Base-by-base conservation (phyloP, 2,888 invertebrate genomes). In the Himalopsyche japonica region DNA sequence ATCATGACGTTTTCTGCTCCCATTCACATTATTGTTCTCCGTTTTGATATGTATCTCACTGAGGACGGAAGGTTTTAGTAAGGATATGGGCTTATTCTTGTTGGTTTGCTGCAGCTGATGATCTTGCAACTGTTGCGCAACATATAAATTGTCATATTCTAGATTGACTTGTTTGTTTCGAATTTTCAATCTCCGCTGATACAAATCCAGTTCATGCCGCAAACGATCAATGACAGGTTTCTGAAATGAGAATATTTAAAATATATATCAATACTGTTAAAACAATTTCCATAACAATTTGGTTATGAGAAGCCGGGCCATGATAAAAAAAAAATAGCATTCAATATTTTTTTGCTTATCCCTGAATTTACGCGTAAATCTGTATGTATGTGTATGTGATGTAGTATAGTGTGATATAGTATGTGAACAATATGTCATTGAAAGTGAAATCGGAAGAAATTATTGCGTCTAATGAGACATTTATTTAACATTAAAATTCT, bases 151-250 rank as follows among this genome's bases (percentile, higher is more conserved):
- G 84, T 92, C 92, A 88, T 90, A 91, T 84, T 92, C 92, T 85
- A 90, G 89, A 85, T 91, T 91, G 0, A 91, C 88, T 85, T 90
- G 91, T 86, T 91, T 92, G 88, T 92, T 92, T 84, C 90, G 90
- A 8, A 90, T 89, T 88, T 91, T 92, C 32, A 92, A 87, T 47
- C 91, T 89, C 87, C 92, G 91, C 88, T 93, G 93, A 88, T 92
- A 93, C 18, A 92, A 87, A 87, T 95, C 93, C 76, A 94, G 89
- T 88, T 94, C 94, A 88, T 92, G 92, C 78, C 94, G 90, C 87
- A 94, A 89, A 87, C 93, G 91, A 85, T 93, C 93, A 30, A 93
- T 91, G 32, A 94, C 93, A 87, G 92, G 89, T 90, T 93, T 93
- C 94, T 94, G 90, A 86, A 91, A 87, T 43, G 76, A 81, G 87